Evolutionary conservation across 2,888 invertebrate species (phyloP).

Genomic region (Rhagium mordax): DNA sequence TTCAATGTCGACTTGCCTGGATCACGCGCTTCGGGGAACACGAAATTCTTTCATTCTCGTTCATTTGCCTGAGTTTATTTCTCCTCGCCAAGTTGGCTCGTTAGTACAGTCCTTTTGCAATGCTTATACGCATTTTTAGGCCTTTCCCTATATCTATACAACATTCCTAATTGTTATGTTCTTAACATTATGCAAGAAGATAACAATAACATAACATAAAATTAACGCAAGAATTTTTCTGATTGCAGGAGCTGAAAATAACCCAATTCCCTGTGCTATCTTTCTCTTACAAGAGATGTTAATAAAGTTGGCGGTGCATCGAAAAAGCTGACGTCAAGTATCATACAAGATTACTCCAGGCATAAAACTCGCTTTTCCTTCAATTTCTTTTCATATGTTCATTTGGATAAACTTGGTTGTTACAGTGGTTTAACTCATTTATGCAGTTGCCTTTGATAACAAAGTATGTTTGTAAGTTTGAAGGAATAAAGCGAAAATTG

Average conservation of each 20-base stretch:
- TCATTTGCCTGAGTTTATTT: constrained; percentile 49
- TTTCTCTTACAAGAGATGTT: neutral
- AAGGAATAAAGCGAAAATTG: neutral
- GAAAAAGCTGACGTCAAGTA: constrained; percentile 45
- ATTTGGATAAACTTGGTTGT: constrained; percentile 48
- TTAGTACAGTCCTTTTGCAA: constrained; percentile 3
- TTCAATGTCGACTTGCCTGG: constrained; percentile 44
- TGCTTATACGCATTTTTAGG: neutral
- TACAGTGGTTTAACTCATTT: constrained; percentile 23
- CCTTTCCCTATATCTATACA: neutral
- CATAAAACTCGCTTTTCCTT: constrained; percentile 47
- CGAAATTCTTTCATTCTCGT: constrained; percentile 61
- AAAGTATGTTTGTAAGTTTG: neutral
- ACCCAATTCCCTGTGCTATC: constrained; percentile 14
- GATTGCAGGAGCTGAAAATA: neutral
- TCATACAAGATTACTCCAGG: constrained; percentile 46
- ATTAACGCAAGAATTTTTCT: no score
- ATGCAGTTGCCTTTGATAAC: constrained; percentile 11
- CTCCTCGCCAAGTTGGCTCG: constrained; percentile 3
- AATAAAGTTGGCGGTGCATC: constrained; percentile 43
- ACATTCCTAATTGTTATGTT: no score
- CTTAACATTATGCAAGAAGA: no score
- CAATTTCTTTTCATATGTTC: constrained; percentile 45
- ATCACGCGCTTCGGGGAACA: constrained; percentile 56
- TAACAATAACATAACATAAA: no score